Base-by-base conservation (phyloP, 2,113 vertebrate species). In the Clarias batrachus region DNA sequence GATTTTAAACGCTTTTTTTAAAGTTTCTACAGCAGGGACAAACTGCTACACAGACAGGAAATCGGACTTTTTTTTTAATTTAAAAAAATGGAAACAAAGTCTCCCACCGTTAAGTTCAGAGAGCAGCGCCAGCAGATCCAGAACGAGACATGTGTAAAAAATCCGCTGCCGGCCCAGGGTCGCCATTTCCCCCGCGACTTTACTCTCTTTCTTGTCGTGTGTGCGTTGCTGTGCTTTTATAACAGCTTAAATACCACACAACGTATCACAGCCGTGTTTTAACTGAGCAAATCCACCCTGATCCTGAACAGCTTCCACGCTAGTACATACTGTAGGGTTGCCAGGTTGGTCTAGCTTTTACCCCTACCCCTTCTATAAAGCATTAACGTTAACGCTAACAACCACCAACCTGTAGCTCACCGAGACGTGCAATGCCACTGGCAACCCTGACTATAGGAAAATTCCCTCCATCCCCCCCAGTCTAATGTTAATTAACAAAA, bases 111-210 rank as follows among this genome's bases (percentile, higher is more conserved):
- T 2, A 37, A 82, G 37, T 13, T 52, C 79, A 62, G 3, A 19
- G 56, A 4, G 27, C 83, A 60, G 73, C 83, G 70, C 78, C 41
- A 85, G 63, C 79, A 87, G 68, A 83, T 83, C 73, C 88, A 87
- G 7, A 77, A 89, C 19, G 7, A 89, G 83, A 54, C 82, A 85
- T 56, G 63, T 63, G 62, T 82, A 77, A 66, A 87, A 41, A 1
- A 78, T 71, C 41, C 88, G 21, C 12, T 25, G 56, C 16, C 23
- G 30, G 62, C 19, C 48, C 63, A 48, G 3, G 12, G 13, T 52
- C 11, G 60, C 81, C 88, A 89, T 89, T 19, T 85, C 27, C 5
- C 7, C 2, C 17, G 3, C 27, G 0, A 54, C 23, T 82, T 16
- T 41, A 19, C 16, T 21, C 76, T 3, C 41, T 48, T 86, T 41